Evolutionary conservation across 2,888 invertebrate genomes (phyloP).

Genomic region (Alcis repandata): DNA sequence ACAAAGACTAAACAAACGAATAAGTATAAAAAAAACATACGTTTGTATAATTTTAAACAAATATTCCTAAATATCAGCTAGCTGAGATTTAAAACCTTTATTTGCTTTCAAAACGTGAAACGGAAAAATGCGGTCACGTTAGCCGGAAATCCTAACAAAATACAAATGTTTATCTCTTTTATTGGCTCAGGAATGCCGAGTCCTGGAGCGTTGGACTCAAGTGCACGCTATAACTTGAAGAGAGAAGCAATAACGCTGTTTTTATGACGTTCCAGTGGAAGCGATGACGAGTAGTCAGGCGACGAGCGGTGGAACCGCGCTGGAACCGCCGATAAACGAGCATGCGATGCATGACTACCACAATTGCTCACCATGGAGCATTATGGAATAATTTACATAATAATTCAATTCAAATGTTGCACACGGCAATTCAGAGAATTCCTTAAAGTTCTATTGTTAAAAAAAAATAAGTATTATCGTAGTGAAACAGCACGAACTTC

Average conservation of each 20-base stretch:
- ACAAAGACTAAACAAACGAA: too few relatives aligned
- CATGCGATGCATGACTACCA: background rate
- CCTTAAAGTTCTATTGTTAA: too few relatives aligned
- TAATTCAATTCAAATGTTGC: background rate
- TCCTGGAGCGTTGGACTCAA: background rate
- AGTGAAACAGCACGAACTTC: too few relatives aligned
- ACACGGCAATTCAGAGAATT: too few relatives aligned
- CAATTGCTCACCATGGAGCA: background rate
- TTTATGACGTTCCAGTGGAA: slow-evolving; percentile 5
- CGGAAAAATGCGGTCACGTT: background rate
- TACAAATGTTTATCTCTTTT: slow-evolving; percentile 5
- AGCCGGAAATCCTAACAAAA: slow-evolving; percentile 7
- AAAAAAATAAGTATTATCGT: too few relatives aligned
- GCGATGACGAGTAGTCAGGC: slow-evolving; percentile 12
- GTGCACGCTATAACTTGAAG: slow-evolving; percentile 8
- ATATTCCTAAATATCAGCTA: background rate
- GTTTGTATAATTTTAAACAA: background rate
- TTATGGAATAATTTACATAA: background rate
- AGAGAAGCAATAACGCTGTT: slow-evolving; percentile 9
- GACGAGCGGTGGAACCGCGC: background rate
- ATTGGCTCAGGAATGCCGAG: background rate
- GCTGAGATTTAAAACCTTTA: background rate
- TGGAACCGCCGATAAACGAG: background rate
- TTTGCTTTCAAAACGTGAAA: background rate
- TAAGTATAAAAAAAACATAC: too few relatives aligned